A percentile compares a stretch with the other conserved stretches of the same genome.
These are phyloP conservation scores for Caerostris darwini DNA, from an alignment of 1,140 invertebrate species.

Conservation along the genomic window DNA sequence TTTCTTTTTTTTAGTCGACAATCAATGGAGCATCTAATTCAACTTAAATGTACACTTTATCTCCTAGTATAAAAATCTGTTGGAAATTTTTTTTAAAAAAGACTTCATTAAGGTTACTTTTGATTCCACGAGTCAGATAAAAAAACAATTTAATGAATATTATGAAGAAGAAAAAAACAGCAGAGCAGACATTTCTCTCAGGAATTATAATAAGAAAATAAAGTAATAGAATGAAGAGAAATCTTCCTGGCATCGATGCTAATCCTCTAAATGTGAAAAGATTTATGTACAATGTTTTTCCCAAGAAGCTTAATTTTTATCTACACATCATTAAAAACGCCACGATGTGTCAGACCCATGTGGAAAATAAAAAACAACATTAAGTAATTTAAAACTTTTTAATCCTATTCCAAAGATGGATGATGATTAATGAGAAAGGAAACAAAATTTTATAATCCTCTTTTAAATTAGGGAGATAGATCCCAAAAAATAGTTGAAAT, in stretches of 20 bases:
- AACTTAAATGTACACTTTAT: background rate
- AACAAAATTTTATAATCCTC: constrained; percentile 27
- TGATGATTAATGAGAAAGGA: background rate
- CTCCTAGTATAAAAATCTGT: background rate
- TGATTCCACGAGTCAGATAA: background rate
- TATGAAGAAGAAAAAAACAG: background rate
- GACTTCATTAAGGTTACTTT: constrained; percentile 13
- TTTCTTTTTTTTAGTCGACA: too few species aligned
- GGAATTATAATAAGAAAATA: constrained; percentile 24
- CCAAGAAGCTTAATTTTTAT: constrained; percentile 40
- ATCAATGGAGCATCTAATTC: background rate
- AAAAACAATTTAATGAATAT: background rate
- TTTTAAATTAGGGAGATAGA: constrained; percentile 15
- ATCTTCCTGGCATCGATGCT: background rate
- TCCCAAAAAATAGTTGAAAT: background rate
- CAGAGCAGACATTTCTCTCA: background rate
- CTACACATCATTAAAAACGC: constrained; percentile 12
- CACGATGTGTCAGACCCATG: background rate
- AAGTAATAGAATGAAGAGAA: constrained; percentile 15
- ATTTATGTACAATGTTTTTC: background rate
- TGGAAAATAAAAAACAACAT: background rate
- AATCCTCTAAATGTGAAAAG: constrained; percentile 41
- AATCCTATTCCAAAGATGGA: background rate
- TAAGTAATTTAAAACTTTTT: background rate
- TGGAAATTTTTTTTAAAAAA: background rate